Evolutionary conservation across 2,113 vertebrate genomes (phyloP).

Genomic region (Dromas ardeola): DNA sequence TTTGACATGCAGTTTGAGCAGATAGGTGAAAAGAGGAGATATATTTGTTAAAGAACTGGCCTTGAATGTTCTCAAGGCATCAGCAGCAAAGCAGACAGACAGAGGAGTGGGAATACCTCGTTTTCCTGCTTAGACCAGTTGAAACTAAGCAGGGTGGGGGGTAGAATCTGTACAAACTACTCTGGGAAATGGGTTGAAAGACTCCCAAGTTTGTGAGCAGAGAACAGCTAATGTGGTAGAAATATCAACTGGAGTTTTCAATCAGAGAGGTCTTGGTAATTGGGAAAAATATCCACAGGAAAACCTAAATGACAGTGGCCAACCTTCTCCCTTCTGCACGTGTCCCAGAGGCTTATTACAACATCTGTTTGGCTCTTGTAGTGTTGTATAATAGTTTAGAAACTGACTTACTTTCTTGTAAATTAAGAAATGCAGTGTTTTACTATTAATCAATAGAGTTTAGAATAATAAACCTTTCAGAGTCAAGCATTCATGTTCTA

Average conservation of each 20-base stretch:
- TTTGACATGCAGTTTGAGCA: not conserved
- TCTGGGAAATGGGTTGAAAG: not conserved
- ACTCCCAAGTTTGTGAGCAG: not conserved
- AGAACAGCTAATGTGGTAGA: not conserved
- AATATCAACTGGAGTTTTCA: not conserved
- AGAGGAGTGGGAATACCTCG: not conserved
- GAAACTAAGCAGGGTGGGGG: not conserved
- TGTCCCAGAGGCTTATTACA: not conserved
- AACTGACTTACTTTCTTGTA: not conserved
- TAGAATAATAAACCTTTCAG: not conserved
- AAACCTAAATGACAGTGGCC: not conserved
- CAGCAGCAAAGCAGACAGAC: not conserved
- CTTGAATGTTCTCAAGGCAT: not conserved
- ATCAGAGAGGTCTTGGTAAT: not conserved
- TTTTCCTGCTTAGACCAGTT: not conserved
- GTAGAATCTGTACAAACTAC: not conserved
- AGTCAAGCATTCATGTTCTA: not conserved
- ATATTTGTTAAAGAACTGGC: not conserved
- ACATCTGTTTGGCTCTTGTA: not conserved
- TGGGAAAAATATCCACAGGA: fast-evolving
- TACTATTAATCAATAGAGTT: not conserved
- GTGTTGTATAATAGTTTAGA: not conserved
- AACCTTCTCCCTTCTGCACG: not conserved
- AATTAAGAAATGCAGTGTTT: not conserved
- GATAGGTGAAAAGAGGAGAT: not conserved